phyloP scores from a whole-genome alignment of 2,797 vertebrate species.

The Protosalanx chinensis region DNA sequence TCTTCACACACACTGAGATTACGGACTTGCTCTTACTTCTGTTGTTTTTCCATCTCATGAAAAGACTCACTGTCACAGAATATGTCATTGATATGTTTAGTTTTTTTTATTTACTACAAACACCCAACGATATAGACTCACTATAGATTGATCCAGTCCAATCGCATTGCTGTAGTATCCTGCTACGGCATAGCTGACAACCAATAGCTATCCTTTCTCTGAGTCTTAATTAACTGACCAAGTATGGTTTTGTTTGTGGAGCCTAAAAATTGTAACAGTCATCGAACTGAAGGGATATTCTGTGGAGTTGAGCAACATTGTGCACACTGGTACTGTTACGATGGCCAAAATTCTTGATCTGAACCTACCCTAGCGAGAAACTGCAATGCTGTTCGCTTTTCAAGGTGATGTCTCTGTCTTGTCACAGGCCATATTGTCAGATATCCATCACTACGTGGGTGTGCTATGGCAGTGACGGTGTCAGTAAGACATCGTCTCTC shows the following conservation, averaged over 20 bases:
- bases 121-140: constrained; percentile 28
- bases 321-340: constrained; percentile 44
- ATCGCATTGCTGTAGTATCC: constrained; percentile 32
- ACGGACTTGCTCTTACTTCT: neutral
- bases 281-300: constrained; percentile 43
- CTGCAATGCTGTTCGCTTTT: constrained; percentile 36
- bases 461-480: constrained; percentile 58
- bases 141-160: constrained; percentile 47
- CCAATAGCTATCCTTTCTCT: constrained; percentile 26
- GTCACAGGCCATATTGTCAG: constrained; percentile 58
- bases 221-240: constrained; percentile 32
- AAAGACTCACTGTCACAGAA: neutral
- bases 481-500: constrained; percentile 51
- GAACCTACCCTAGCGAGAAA: constrained; percentile 40
- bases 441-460: constrained; percentile 60
- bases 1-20: neutral
- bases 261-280: constrained; percentile 49
- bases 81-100: constrained; percentile 7
- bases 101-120: constrained; percentile 64
- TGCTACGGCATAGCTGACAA: neutral
- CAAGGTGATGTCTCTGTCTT: constrained; percentile 67
- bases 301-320: constrained; percentile 42
- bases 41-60: neutral
- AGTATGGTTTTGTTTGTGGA: constrained; percentile 35
- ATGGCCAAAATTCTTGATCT: constrained; percentile 52